These are phyloP conservation scores for Cervus canadensis DNA, from an alignment of 2,113 vertebrate genomes.

Conservation along the genomic window DNA sequence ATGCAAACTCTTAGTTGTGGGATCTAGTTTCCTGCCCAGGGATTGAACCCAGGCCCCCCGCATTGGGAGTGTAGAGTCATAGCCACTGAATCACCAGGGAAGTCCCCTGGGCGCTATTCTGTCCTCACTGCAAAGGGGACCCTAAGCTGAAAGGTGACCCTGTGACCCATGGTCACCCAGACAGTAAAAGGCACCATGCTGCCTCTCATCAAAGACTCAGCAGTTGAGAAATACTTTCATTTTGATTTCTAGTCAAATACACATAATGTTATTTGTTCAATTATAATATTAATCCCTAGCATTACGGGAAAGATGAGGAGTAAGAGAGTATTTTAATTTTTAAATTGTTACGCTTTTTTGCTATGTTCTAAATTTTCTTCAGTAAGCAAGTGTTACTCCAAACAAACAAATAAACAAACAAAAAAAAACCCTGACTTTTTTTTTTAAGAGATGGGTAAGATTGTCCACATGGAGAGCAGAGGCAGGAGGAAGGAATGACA, in stretches of 20 bases:
- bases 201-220: not conserved
- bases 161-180: not conserved
- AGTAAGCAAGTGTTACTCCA: not conserved
- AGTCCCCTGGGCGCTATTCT: not conserved
- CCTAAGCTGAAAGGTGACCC: not conserved
- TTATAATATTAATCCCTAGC: not conserved
- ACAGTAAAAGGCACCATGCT: not conserved
- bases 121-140: not conserved
- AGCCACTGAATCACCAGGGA: not conserved
- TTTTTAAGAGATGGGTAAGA: not conserved
- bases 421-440: not conserved
- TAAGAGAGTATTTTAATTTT: not conserved
- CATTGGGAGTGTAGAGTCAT: not conserved
- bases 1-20: not conserved
- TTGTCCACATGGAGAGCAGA: fast-evolving
- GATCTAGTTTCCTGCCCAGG: too few relatives aligned
- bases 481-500: not conserved
- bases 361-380: not conserved
- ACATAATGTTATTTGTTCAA: not conserved
- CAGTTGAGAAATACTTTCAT: not conserved
- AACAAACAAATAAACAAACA: not conserved
- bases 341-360: not conserved
- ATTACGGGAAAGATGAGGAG: not conserved
- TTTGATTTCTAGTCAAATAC: not conserved
- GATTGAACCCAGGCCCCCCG: too few relatives aligned